Base-by-base conservation (phyloP, 1,140 invertebrate genomes). In the Leptinotarsa defecta region DNA sequence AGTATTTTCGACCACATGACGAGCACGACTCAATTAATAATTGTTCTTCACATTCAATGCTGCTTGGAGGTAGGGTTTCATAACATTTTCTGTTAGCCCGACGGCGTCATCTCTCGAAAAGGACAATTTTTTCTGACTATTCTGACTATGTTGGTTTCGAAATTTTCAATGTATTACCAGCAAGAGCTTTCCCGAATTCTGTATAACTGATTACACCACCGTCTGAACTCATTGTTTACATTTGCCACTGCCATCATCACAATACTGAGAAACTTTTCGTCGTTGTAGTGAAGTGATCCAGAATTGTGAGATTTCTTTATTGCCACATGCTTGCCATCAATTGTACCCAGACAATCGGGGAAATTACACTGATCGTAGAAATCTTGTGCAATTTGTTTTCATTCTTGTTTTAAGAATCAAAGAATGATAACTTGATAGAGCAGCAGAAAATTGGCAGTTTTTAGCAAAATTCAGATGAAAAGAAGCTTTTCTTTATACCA, bases 101-200 rank as follows among this genome's bases (percentile, higher is more conserved):
- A 88, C 88, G 48, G 86, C 86, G 64, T 87, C 86, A 81, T 88
- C 87, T 20, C 82, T 85, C 57, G 87, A 81, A 74, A 87, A 78
- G 67, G 79, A 77, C n/a, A 81, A 24, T 61, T 62, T n/a, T 48
- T 74, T 70, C 74, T 68, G 71, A 68, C 76, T 75, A 75, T 27
- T 27, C 27, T 71, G 76, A 49, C 22, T 73, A 57, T 72, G 57
- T 43, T 64, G 74, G 62, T 74, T 69, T 57, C 65, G 52, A 19
- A 52, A 74, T 27, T 6, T 27, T 27, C 5, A 27, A 27, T 27
- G 27, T 27, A 27, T 27, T 27, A 27, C 27, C 27, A 27, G 27
- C 27, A 27, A 27, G 27, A 4, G 27, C 27, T 0, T 27, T 0
- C 4, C 24, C 24, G 24, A 27, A 27, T 27, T 57, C 64, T 13